Evolutionary conservation across 1,140 invertebrate species (phyloP).

Genomic region (Cydia pomonella): DNA sequence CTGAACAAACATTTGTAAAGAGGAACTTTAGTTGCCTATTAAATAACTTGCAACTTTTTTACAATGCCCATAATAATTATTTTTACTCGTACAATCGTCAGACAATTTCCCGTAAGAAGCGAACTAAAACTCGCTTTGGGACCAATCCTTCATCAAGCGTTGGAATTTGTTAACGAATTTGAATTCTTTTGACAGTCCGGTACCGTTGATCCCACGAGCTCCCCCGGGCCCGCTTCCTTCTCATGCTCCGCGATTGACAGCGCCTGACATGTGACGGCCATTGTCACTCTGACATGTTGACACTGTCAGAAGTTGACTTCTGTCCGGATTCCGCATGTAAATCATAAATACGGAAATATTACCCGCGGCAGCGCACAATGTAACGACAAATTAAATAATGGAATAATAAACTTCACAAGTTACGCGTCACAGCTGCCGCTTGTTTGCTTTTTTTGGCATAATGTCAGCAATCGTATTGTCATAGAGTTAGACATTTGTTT

Average conservation of each 20-base stretch:
- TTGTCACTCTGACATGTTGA: constrained; percentile 77
- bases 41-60: background rate
- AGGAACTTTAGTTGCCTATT: background rate
- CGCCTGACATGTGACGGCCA: constrained; percentile 73
- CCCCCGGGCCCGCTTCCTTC: constrained; percentile 62
- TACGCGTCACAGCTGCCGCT: constrained; percentile 59
- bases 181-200: constrained; percentile 53
- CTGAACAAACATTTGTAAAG: background rate
- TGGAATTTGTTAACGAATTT: constrained; percentile 56
- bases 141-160: constrained; percentile 61
- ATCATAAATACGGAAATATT: constrained; percentile 74
- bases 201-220: constrained; percentile 49
- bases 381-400: constrained; percentile 78
- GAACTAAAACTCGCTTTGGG: constrained; percentile 51
- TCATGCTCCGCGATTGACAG: constrained; percentile 74
- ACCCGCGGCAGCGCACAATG: constrained; percentile 65
- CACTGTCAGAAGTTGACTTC: constrained; percentile 77
- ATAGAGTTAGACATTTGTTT: background rate
- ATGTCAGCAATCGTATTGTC: constrained; percentile 18
- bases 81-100: background rate
- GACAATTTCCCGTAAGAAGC: constrained; percentile 40
- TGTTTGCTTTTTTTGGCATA: constrained; percentile 19
- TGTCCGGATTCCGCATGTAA: constrained; percentile 77
- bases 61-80: background rate
- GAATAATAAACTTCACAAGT: constrained; percentile 67